Conservation (phyloP, 2,888 invertebrate genomes). For the Craniophora ligustri region DNA sequence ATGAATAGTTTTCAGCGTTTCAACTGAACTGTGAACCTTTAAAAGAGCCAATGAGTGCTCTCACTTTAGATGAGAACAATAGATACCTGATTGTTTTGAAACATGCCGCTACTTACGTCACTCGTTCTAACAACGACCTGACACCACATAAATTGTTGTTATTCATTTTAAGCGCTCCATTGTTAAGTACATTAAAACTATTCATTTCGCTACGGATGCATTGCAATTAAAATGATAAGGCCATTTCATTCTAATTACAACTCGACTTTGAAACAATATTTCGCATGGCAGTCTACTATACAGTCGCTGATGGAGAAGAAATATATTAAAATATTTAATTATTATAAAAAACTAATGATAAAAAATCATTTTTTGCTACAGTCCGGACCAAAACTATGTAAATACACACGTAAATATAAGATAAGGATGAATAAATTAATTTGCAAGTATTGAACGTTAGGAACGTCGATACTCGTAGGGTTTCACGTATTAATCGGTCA, state of each 20-base stretch:
- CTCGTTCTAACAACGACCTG: conserved; percentile 61
- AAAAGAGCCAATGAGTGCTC: conserved; percentile 61
- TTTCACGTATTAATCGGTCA: conserved; percentile 58
- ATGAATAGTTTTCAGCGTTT: conserved; percentile 27
- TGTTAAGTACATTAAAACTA: conserved; percentile 45
- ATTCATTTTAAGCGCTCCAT: conserved; percentile 53
- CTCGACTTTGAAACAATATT: conserved; percentile 24
- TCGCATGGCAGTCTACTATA: conserved; percentile 25
- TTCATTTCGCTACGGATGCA: conserved; percentile 65
- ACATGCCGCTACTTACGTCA: conserved; percentile 66
- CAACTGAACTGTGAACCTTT: conserved; percentile 54
- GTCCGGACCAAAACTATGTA: neutral
- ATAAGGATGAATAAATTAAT: conserved; percentile 1
- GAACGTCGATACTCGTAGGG: conserved; percentile 58
- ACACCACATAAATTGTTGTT: conserved; percentile 58
- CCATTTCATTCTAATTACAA: conserved; percentile 27
- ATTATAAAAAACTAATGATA: no score
- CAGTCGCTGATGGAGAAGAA: conserved; percentile 28
- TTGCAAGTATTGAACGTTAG: conserved; percentile 22
- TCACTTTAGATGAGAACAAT: conserved; percentile 65
- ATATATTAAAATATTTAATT: no score
- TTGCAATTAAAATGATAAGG: conserved; percentile 36
- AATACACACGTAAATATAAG: neutral
- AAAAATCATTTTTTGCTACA: neutral
- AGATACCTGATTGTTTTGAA: conserved; percentile 67